Evolutionary conservation across 37 sponge, comb jelly and placozoan genomes (phyloP), one percentile per base, ranked within the genome.

Genomic region (Tethya wilhelma): DNA sequence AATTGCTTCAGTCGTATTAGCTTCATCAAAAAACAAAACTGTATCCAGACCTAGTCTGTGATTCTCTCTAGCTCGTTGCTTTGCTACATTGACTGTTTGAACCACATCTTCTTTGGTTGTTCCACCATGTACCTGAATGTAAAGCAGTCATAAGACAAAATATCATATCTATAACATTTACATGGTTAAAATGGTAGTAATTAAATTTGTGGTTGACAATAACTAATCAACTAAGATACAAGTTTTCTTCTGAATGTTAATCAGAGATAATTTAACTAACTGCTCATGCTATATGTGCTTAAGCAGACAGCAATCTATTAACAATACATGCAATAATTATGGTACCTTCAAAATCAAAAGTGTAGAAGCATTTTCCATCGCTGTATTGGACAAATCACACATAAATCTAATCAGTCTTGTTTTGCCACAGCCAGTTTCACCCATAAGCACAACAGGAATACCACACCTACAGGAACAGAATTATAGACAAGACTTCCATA

Each of bases 11-110:
- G 90, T 93, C 14, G 97, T 93, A 69, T 96, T 96, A 17, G 97
- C 97, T 78, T 96, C 97, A 88, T 96, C 97, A 90, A 96, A 96
- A 77, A 96, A 96, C 2, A 96, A 44, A 0, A 96, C 84, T n/a
- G 94, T 93, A 55, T 93, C 89, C 31, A 93, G 17, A 19, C 39
- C 33, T 22, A 49, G 58, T 19, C 37, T 40, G 0, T 30, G 11
- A 56, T 96, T 96, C 29, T 56, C 28, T 55, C 30, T 44, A 17
- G 88, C 84, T 31, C 68, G 69, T 40, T 69, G 74, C 64, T 87
- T 75, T 29, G 93, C 89, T 38, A 69, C 59, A 26, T 42, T 32
- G 6, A 93, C 74, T 19, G n/a, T 44, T 9, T 68, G 41, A 14
- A 53, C 74, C 0, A 93, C 64, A 71, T 78, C 77, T 28, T 78